A percentile compares a stretch with the other conserved stretches of the same genome.
These are phyloP conservation scores for Galaxias olidus DNA, from an alignment of 2,797 vertebrate genomes.

Conservation along the genomic window DNA sequence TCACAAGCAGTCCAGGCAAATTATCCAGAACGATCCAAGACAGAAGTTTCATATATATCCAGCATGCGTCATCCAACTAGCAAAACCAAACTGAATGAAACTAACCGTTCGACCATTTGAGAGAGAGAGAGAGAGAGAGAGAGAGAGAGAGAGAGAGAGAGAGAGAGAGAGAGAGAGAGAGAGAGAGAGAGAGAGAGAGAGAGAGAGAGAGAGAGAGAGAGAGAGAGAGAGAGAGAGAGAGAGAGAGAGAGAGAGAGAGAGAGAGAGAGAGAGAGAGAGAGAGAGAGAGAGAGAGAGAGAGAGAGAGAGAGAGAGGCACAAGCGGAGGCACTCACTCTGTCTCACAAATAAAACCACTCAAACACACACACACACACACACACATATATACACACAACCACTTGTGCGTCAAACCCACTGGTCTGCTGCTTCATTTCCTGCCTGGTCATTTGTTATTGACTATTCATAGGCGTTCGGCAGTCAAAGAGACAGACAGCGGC, in stretches of 20 bases:
- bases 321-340: constrained; percentile 1
- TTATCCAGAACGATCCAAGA: not conserved
- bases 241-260: not conserved
- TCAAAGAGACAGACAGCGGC: constrained; percentile 24
- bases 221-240: not conserved
- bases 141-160: not conserved
- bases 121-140: not conserved
- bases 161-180: not conserved
- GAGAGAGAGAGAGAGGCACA: too few species aligned
- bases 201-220: not conserved
- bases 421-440: constrained; percentile 45
- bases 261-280: not conserved
- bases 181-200: not conserved
- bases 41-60: not conserved
- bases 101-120: not conserved
- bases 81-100: not conserved
- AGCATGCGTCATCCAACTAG: not conserved
- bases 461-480: constrained; percentile 42
- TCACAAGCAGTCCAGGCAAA: not conserved
- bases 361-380: constrained; percentile 10
- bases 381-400: constrained; percentile 25
- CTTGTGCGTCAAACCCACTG: constrained; percentile 27
- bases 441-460: constrained; percentile 52
- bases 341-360: constrained; percentile 14
- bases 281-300: not conserved